Evolutionary conservation across 2,888 invertebrate species (phyloP).

Genomic region (Pseudococcus jackbeardsleyi): DNA sequence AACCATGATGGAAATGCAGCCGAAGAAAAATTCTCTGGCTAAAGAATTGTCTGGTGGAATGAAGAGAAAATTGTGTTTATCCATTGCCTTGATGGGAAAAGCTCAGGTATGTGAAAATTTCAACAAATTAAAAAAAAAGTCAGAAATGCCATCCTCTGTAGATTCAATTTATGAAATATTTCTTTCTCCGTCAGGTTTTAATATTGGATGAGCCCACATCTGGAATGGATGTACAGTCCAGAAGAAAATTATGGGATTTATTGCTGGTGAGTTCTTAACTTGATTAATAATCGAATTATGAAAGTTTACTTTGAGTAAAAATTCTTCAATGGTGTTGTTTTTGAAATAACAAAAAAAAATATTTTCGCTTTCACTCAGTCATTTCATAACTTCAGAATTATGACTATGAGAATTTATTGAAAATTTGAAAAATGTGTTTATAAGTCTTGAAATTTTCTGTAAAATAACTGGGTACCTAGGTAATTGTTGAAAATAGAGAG

Average conservation of each 20-base stretch:
- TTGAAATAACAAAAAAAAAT: too few relatives aligned
- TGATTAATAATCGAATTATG: too few relatives aligned
- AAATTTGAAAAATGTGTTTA: too few relatives aligned
- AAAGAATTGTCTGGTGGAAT: slow-evolving; percentile 90
- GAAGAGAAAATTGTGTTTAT: slow-evolving; percentile 88
- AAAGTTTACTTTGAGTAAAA: background rate
- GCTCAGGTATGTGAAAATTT: slow-evolving; percentile 72
- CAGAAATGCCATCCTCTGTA: too few relatives aligned
- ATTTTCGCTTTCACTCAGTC: too few relatives aligned
- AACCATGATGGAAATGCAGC: slow-evolving; percentile 75
- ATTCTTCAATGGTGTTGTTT: too few relatives aligned
- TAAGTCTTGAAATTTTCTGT: too few relatives aligned
- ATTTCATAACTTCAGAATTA: too few relatives aligned
- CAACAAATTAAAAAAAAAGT: background rate
- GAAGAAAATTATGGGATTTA: slow-evolving; percentile 90
- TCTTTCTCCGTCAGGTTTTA: slow-evolving; percentile 70
- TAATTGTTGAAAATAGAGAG: too few relatives aligned
- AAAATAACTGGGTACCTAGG: too few relatives aligned
- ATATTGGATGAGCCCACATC: slow-evolving; percentile 90
- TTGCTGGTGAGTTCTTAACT: slow-evolving; percentile 74
- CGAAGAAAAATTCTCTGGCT: slow-evolving; percentile 77
- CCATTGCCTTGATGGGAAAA: slow-evolving; percentile 86
- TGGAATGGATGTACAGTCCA: slow-evolving; percentile 90
- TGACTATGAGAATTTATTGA: too few relatives aligned
- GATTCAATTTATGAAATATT: background rate